These are phyloP conservation scores for Xylocopa sonorina DNA, from an alignment of 1,140 invertebrate genomes.

Conservation along the genomic window DNA sequence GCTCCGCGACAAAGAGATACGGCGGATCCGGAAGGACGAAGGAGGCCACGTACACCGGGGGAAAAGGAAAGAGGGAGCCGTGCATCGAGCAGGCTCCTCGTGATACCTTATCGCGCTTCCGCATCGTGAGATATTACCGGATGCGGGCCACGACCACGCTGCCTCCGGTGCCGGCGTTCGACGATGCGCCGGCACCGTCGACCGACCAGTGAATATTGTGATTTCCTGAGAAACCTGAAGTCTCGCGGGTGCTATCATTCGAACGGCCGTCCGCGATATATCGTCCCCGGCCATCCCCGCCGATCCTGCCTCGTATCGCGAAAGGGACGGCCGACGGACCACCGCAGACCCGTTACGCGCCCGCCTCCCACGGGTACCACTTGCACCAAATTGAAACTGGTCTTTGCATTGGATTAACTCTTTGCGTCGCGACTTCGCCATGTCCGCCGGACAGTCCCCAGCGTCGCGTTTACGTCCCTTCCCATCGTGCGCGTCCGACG, in stretches of 20 bases:
- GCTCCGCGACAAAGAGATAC: conserved; percentile 45
- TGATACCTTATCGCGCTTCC: conserved; percentile 46
- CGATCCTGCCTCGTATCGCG: conserved; percentile 54
- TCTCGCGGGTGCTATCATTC: conserved; percentile 68
- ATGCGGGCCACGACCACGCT: conserved; percentile 8
- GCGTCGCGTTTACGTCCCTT: not conserved
- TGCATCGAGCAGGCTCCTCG: conserved; percentile 13
- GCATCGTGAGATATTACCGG: conserved; percentile 54
- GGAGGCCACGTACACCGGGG: not conserved
- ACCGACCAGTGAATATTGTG: conserved; percentile 58
- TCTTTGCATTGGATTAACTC: conserved; percentile 77
- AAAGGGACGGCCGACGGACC: conserved; percentile 50
- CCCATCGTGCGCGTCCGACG: not conserved
- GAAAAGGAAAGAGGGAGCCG: not conserved
- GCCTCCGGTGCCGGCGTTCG: not conserved
- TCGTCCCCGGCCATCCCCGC: conserved; percentile 21
- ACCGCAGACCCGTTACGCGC: conserved; percentile 61
- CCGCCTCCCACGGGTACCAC: conserved; percentile 69
- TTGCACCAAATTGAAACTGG: conserved; percentile 76
- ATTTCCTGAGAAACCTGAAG: conserved; percentile 69
- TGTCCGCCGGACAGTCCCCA: conserved; percentile 19
- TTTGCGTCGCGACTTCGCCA: conserved; percentile 63
- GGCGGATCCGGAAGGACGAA: conserved; percentile 5
- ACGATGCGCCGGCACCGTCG: not conserved
- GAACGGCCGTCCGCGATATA: conserved; percentile 54